Conservation (phyloP, 2,888 invertebrate species). For the Rhamnusium bicolor region DNA sequence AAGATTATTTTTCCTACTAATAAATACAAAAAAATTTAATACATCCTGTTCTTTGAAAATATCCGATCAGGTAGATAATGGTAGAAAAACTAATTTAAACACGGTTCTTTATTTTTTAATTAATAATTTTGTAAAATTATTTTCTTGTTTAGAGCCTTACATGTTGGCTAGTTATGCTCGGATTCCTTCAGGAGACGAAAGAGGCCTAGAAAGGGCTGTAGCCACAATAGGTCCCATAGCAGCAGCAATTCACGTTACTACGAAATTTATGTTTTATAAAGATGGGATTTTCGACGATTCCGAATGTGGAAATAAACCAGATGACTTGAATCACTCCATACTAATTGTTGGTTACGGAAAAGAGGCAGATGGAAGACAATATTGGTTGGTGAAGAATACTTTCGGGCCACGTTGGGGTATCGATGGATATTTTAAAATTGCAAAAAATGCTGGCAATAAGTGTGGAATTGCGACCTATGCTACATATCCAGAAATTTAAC, state of each 20-base stretch:
- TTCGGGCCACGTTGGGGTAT: constrained; percentile 14
- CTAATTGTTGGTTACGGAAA: constrained; percentile 32
- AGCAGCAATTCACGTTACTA: constrained; percentile 6
- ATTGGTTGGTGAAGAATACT: constrained; percentile 19
- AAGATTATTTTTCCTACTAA: no score
- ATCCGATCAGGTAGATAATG: no score
- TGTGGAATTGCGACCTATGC: constrained; percentile 26
- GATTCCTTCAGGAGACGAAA: not conserved
- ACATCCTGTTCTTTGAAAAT: no score
- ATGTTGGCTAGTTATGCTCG: not conserved
- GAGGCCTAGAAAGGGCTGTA: not conserved
- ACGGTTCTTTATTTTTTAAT: no score
- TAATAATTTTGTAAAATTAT: no score
- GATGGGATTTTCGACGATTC: constrained; percentile 1
- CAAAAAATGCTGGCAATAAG: constrained; percentile 12
- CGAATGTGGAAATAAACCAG: not conserved
- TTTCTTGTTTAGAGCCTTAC: not conserved
- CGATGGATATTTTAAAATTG: constrained; percentile 12
- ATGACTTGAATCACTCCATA: constrained; percentile 20
- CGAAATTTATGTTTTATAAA: constrained; percentile 1
- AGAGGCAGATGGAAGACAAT: constrained; percentile 13
- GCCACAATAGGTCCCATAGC: constrained; percentile 11
- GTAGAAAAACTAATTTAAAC: no score
- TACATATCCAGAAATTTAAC: constrained; percentile 6
- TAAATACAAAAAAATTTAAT: no score